Conservation (phyloP, 53 echinoderm and acorn worm species). For the Echinarachnius parma region DNA sequence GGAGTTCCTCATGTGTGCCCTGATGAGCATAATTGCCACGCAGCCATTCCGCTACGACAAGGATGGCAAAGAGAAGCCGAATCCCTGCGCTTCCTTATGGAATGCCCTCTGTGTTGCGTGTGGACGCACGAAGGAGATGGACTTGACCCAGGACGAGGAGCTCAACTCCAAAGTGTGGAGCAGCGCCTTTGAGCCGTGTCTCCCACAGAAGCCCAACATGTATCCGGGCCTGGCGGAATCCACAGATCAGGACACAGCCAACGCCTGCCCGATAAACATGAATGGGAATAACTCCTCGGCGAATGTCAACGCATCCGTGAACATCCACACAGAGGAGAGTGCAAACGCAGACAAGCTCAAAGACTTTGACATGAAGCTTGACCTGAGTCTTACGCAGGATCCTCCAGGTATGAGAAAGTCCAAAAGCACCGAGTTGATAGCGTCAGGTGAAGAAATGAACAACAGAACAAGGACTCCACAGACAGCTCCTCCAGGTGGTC, state of each 20-base stretch:
- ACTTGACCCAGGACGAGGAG: slow-evolving; percentile 24
- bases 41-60: slow-evolving; percentile 90
- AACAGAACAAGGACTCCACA: slow-evolving; percentile 21
- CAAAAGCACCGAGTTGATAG: slow-evolving; percentile 20
- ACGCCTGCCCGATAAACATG: slow-evolving; percentile 1
- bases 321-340: slow-evolving; percentile 2
- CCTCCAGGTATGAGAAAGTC: slow-evolving; percentile 24
- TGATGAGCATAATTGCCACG: slow-evolving; percentile 95
- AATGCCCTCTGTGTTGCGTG: slow-evolving; percentile 4
- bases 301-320: slow-evolving; percentile 5
- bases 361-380: slow-evolving; percentile 18
- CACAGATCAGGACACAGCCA: background rate
- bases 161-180: slow-evolving; percentile 41
- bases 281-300: slow-evolving; percentile 17
- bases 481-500: slow-evolving; percentile 2
- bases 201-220: slow-evolving; percentile 33
- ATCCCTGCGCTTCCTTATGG: slow-evolving; percentile 26
- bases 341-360: slow-evolving; percentile 7
- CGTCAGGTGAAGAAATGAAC: slow-evolving; percentile 17
- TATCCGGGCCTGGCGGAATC: slow-evolving; percentile 15
- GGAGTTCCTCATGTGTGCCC: slow-evolving; percentile 87
- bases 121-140: slow-evolving; percentile 11
- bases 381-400: background rate
- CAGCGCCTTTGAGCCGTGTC: slow-evolving; percentile 49
- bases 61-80: slow-evolving; percentile 67